A percentile compares a stretch with the other conserved stretches of the same genome.
These are phyloP conservation scores for Pycnomerus fuliginosus DNA, from an alignment of 2,888 invertebrate genomes.

Conservation along the genomic window DNA sequence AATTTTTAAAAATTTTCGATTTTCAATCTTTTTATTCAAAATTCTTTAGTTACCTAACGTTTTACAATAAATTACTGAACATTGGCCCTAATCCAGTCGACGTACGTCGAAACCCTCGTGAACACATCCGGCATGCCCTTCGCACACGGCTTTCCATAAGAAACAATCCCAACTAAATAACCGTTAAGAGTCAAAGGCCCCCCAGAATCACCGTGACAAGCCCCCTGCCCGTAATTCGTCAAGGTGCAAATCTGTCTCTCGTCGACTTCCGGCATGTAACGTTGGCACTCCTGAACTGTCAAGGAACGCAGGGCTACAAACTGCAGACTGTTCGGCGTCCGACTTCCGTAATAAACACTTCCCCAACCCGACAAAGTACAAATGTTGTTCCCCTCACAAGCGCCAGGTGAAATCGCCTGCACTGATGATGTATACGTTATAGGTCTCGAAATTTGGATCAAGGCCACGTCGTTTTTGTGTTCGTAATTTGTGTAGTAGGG, in stretches of 20 bases:
- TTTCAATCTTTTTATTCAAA: no score
- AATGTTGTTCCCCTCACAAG: not conserved
- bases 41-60: no score
- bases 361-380: slow-evolving; percentile 1
- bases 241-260: slow-evolving; percentile 1
- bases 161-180: slow-evolving; percentile 10
- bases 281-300: not conserved
- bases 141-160: slow-evolving; percentile 17
- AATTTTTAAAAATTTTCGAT: no score
- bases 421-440: not conserved
- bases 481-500: not conserved
- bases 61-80: no score
- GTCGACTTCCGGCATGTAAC: slow-evolving; percentile 3
- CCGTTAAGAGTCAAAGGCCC: slow-evolving; percentile 16
- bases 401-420: not conserved
- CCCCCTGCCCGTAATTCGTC: not conserved
- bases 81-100: slow-evolving; percentile 18
- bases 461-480: slow-evolving; percentile 2
- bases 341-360: not conserved
- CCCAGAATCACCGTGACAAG: slow-evolving; percentile 20
- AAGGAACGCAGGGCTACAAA: not conserved
- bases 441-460: not conserved
- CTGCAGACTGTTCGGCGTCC: not conserved
- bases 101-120: slow-evolving; percentile 9
- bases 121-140: slow-evolving; percentile 17